phyloP scores from a whole-genome alignment of 2,797 vertebrate species.

The Macroramphosus scolopax region DNA sequence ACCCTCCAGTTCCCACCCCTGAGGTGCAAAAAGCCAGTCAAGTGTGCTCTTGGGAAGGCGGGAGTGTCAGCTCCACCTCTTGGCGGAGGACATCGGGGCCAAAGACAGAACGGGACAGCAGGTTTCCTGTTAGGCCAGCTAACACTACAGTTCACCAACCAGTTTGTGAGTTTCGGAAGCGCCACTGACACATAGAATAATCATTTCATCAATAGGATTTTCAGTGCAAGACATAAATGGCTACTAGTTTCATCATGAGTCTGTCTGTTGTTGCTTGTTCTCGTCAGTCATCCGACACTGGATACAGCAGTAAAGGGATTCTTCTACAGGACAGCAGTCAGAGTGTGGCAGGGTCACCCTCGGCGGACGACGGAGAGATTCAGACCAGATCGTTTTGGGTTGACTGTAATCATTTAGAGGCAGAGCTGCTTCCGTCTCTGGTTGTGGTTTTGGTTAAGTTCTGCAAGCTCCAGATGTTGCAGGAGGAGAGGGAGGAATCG shows the following conservation, averaged over 20 bases:
- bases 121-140: slow-evolving; percentile 80
- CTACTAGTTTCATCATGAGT: slow-evolving; percentile 73
- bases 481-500: neutral
- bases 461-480: slow-evolving; percentile 40
- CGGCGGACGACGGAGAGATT: slow-evolving; percentile 10
- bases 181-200: slow-evolving; percentile 72
- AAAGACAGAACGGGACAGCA: slow-evolving; percentile 54
- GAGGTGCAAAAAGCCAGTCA: slow-evolving; percentile 70
- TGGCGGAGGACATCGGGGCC: slow-evolving; percentile 35
- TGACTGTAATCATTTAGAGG: slow-evolving; percentile 18
- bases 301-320: slow-evolving; percentile 80
- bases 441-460: slow-evolving; percentile 64
- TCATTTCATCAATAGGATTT: slow-evolving; percentile 54
- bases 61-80: slow-evolving; percentile 43
- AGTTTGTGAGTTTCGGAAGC: slow-evolving; percentile 76
- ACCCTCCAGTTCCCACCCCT: slow-evolving; percentile 61
- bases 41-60: slow-evolving; percentile 60
- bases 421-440: slow-evolving; percentile 39
- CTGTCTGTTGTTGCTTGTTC: slow-evolving; percentile 48
- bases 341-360: slow-evolving; percentile 12
- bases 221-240: slow-evolving; percentile 83
- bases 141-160: slow-evolving; percentile 73
- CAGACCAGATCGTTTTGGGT: slow-evolving; percentile 13
- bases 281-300: slow-evolving; percentile 60
- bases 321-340: slow-evolving; percentile 58